A percentile compares a stretch with the other conserved stretches of the same genome.
Evolutionary conservation across 2,888 invertebrate genomes (phyloP).

Genomic region (Rhingia campestris): DNA sequence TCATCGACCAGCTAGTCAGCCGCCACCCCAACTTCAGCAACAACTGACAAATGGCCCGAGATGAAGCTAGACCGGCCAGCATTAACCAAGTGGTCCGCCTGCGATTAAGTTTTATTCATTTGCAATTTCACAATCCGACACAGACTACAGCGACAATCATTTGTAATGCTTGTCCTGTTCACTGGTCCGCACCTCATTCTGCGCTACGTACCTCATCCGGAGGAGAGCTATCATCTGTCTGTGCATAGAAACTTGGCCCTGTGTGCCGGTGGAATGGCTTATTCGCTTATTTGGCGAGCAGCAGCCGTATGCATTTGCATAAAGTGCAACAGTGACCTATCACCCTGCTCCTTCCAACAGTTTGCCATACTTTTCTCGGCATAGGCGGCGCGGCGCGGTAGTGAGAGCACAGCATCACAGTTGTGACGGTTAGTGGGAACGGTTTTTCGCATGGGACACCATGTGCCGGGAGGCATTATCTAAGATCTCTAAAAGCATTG

Average conservation of each 20-base stretch:
- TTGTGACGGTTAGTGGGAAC: conserved; percentile 2
- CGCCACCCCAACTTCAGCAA: not conserved
- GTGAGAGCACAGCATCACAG: not conserved
- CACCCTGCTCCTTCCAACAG: conserved; percentile 18
- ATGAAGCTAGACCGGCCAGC: conserved; percentile 20
- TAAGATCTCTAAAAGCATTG: conserved; percentile 68
- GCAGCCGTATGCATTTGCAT: conserved; percentile 53
- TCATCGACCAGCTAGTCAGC: not conserved
- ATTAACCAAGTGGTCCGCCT: conserved; percentile 50
- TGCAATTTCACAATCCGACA: conserved; percentile 42
- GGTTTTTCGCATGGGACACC: conserved; percentile 45
- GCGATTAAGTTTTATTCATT: conserved; percentile 56
- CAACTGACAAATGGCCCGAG: conserved; percentile 27
- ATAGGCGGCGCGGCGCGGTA: not conserved
- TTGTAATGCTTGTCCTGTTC: conserved; percentile 32
- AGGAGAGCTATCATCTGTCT: conserved; percentile 16
- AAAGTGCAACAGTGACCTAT: conserved; percentile 67
- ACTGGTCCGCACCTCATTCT: conserved; percentile 38
- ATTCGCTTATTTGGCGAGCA: conserved; percentile 35
- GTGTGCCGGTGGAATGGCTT: conserved; percentile 31
- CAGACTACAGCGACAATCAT: conserved; percentile 23
- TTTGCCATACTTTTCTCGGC: not conserved
- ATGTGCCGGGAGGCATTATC: conserved; percentile 55
- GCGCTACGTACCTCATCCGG: conserved; percentile 25
- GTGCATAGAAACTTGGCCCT: conserved; percentile 14